Evolutionary conservation across 2,113 vertebrate genomes (phyloP).

Genomic region (Tupaia tana): DNA sequence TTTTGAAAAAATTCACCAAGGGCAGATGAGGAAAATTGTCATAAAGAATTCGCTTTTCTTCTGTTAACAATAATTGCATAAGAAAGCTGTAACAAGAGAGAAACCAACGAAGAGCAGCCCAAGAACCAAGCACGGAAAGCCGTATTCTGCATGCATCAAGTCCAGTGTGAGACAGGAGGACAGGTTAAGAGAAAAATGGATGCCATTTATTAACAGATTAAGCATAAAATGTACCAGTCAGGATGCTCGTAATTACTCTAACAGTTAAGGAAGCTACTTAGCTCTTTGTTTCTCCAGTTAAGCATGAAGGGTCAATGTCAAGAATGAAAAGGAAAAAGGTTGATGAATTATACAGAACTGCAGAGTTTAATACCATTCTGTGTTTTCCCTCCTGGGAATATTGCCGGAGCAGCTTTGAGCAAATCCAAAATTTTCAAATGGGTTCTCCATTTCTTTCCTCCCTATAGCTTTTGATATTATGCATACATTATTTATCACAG

Average conservation of each 20-base stretch:
- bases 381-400: conserved; percentile 84
- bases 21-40: conserved; percentile 52
- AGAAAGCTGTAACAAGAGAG: conserved; percentile 71
- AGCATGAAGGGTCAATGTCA: conserved; percentile 66
- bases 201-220: conserved; percentile 70
- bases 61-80: conserved; percentile 56
- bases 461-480: conserved; percentile 86
- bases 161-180: conserved; percentile 17
- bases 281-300: conserved; percentile 78
- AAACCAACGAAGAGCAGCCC: conserved; percentile 6
- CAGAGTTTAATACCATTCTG: conserved; percentile 83
- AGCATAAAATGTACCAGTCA: conserved; percentile 75
- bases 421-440: conserved; percentile 83
- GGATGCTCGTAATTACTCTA: conserved; percentile 57
- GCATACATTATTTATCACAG: conserved; percentile 90
- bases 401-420: conserved; percentile 83
- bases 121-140: conserved; percentile 37
- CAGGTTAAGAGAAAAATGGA: conserved; percentile 68
- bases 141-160: neutral
- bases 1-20: conserved; percentile 74
- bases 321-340: conserved; percentile 80
- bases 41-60: conserved; percentile 61
- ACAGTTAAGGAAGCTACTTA: conserved; percentile 65
- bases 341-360: conserved; percentile 87
- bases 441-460: conserved; percentile 82